Conservation (phyloP, 2,113 vertebrate species). For the Athene noctua region DNA sequence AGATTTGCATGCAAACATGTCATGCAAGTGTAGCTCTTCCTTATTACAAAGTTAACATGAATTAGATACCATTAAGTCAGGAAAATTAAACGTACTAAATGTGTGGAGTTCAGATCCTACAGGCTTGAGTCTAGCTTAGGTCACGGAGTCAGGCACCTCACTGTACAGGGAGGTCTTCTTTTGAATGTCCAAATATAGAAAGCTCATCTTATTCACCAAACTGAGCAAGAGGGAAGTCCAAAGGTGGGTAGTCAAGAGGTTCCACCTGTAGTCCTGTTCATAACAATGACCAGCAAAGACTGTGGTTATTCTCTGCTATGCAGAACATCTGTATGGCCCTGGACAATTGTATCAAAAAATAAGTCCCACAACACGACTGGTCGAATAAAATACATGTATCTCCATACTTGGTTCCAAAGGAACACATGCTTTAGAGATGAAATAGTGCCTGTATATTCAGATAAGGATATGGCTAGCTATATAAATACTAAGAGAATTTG, state of each 20-base stretch:
- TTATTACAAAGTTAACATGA: not conserved
- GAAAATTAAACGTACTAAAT: not conserved
- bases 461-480: not conserved
- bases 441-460: not conserved
- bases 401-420: not conserved
- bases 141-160: not conserved
- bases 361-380: not conserved
- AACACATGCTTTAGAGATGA: not conserved
- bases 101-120: not conserved
- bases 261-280: not conserved
- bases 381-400: not conserved
- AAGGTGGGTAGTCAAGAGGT: not conserved
- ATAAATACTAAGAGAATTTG: not conserved
- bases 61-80: not conserved
- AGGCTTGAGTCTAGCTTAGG: not conserved
- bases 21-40: not conserved
- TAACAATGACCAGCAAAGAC: not conserved
- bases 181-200: not conserved
- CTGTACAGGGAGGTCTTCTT: not conserved
- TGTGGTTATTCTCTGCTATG: not conserved
- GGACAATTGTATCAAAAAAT: not conserved
- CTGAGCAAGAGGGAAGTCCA: not conserved
- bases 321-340: not conserved
- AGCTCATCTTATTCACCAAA: not conserved
- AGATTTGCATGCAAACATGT: not conserved